Evolutionary conservation across 2,888 invertebrate genomes (phyloP).

Genomic region (Dendrolimus houi): DNA sequence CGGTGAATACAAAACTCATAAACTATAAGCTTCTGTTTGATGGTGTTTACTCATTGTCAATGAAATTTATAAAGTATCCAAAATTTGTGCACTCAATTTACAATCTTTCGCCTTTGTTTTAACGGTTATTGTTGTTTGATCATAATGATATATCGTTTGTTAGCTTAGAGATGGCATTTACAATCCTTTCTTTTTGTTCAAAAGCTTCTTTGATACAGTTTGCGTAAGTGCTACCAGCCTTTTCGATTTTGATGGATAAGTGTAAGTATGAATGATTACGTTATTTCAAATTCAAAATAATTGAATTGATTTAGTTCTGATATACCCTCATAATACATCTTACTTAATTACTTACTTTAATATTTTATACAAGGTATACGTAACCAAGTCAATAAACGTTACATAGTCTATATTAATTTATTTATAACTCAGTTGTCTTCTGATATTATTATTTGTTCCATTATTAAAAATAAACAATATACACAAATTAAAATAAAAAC

Average conservation of each 20-base stretch:
- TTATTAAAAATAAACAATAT: too few relatives aligned
- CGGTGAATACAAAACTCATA: background rate
- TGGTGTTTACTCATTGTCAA: background rate
- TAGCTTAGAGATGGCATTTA: background rate
- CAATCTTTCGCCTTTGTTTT: background rate
- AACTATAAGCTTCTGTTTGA: background rate
- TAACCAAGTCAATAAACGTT: too few relatives aligned
- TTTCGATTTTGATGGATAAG: background rate
- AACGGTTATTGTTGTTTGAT: background rate
- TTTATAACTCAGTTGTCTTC: too few relatives aligned
- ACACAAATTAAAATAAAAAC: too few relatives aligned
- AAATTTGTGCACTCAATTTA: background rate
- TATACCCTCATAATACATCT: too few relatives aligned
- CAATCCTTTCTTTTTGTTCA: background rate
- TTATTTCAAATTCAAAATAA: too few relatives aligned
- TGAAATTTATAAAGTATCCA: background rate
- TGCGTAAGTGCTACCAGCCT: background rate
- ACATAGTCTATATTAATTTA: too few relatives aligned
- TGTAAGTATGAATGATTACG: too few relatives aligned
- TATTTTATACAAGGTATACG: too few relatives aligned
- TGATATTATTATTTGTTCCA: too few relatives aligned
- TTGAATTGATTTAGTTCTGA: too few relatives aligned
- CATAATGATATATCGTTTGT: background rate
- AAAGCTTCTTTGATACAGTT: background rate
- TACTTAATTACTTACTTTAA: too few relatives aligned